Percentiles rank a stretch among this genome's conserved stretches.
phyloP scores from a whole-genome alignment of 2,888 invertebrate species.

The Cyclophora punctaria region DNA sequence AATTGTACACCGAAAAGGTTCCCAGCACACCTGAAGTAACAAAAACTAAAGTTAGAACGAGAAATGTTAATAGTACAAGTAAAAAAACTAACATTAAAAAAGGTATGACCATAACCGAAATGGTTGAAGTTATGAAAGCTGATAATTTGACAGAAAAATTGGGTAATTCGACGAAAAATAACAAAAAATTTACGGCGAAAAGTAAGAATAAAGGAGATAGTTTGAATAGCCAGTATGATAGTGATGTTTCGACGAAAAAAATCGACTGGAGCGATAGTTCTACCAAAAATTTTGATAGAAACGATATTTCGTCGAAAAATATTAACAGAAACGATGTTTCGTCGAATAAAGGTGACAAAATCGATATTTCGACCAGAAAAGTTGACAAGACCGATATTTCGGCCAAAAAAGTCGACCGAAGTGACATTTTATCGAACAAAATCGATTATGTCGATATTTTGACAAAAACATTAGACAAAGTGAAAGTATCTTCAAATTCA shows the following conservation, averaged over 20 bases:
- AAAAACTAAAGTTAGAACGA: constrained; percentile 28
- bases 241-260: not conserved
- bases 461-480: constrained; percentile 35
- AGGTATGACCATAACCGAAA: constrained; percentile 51
- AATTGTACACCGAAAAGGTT: constrained; percentile 49
- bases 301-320: too few relatives aligned
- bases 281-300: too few relatives aligned
- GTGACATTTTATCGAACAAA: constrained; percentile 5
- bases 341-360: constrained; percentile 28
- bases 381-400: too few relatives aligned
- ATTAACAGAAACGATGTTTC: not conserved
- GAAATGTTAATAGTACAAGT: constrained; percentile 41
- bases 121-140: constrained; percentile 42
- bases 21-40: constrained; percentile 48
- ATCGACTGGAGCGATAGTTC: not conserved
- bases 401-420: too few relatives aligned
- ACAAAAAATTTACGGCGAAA: not conserved
- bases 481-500: constrained; percentile 26
- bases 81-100: constrained; percentile 45
- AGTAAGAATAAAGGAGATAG: not conserved
- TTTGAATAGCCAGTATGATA: not conserved
- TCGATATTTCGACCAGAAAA: too few relatives aligned
- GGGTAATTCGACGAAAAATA: constrained; percentile 5
- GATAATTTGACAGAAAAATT: constrained; percentile 30
- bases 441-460: constrained; percentile 11